phyloP scores from a whole-genome alignment of 2,113 vertebrate genomes.

The Piliocolobus tephrosceles region DNA sequence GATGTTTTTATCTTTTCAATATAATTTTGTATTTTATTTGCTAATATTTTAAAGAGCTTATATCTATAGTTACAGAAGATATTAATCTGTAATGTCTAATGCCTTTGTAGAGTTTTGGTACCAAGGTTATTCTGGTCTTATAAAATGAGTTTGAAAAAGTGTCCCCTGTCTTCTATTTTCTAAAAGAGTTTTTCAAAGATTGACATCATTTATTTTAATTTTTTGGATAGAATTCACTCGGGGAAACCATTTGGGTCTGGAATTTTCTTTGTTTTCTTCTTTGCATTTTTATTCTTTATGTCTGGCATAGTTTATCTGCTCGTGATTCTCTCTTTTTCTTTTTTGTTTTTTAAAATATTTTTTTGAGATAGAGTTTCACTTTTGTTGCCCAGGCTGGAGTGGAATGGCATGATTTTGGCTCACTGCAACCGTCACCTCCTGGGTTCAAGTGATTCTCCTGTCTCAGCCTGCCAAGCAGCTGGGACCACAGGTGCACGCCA shows the following conservation, averaged over 20 bases:
- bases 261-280: conserved; percentile 15
- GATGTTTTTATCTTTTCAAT: conserved; percentile 4
- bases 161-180: background rate
- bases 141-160: conserved; percentile 2
- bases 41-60: background rate
- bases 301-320: background rate
- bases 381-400: too few species aligned
- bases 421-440: too few species aligned
- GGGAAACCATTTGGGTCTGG: background rate
- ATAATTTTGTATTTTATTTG: background rate
- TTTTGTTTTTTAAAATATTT: too few species aligned
- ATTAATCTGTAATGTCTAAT: background rate
- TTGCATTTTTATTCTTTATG: conserved; percentile 13
- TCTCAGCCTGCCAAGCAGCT: too few species aligned
- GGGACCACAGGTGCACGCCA: too few species aligned
- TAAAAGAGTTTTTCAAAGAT: background rate
- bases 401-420: too few species aligned
- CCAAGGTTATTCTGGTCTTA: background rate
- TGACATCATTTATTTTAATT: conserved; percentile 9
- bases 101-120: background rate
- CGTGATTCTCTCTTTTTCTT: background rate
- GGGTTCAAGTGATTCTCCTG: too few species aligned
- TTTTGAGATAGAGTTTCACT: too few species aligned
- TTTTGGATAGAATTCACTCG: conserved; percentile 7
- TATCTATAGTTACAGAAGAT: background rate